These are phyloP conservation scores for Megamerina dolium DNA, from an alignment of 2,888 invertebrate genomes.

Conservation along the genomic window DNA sequence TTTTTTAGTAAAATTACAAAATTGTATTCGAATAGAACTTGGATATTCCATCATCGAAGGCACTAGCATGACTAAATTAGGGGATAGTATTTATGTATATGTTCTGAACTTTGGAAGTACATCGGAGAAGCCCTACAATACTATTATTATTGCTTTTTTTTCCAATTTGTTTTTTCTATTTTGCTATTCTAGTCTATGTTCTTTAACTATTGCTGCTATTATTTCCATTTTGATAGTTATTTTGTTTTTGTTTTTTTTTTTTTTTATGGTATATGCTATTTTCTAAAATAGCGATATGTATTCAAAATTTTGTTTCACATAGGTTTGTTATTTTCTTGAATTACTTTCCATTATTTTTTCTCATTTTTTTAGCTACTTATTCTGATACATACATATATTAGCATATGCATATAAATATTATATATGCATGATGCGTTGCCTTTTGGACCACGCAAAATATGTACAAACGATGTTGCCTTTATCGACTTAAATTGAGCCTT, in stretches of 20 bases:
- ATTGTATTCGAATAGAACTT: too few species aligned
- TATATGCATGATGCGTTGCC: too few species aligned
- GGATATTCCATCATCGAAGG: constrained; percentile 27
- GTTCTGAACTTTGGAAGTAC: constrained; percentile 36
- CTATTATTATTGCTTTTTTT: constrained; percentile 1
- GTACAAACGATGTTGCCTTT: too few species aligned
- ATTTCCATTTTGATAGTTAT: constrained; percentile 6
- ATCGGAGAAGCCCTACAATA: constrained; percentile 39
- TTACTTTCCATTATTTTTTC: not conserved
- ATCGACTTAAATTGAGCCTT: too few species aligned
- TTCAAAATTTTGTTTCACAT: not conserved
- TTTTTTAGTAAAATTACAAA: too few species aligned
- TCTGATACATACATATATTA: not conserved
- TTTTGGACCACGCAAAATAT: too few species aligned
- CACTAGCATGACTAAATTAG: constrained; percentile 43
- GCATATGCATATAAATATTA: not conserved
- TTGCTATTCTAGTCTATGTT: constrained; percentile 1
- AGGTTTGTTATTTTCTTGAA: not conserved
- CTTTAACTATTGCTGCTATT: constrained; percentile 4
- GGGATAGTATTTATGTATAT: constrained; percentile 35
- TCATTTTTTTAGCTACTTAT: too few species aligned
- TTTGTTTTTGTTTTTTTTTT: constrained; percentile 5
- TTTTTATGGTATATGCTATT: constrained; percentile 3
- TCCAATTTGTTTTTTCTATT: constrained; percentile 16
- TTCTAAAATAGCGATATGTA: not conserved